Base-by-base conservation (phyloP, 2,888 invertebrate genomes). In the Stenoptilia bipunctidactyla region DNA sequence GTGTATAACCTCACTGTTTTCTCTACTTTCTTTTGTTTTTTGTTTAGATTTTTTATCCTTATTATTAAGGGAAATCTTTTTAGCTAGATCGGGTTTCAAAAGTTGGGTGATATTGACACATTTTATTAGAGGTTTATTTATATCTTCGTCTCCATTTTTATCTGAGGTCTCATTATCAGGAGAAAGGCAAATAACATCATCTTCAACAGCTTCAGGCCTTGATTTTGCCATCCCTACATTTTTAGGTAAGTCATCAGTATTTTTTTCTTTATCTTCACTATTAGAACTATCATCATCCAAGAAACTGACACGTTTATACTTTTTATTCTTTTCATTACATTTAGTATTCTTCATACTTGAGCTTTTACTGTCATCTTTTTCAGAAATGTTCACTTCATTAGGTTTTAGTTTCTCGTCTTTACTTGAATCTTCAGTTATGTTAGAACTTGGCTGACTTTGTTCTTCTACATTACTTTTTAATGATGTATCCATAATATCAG, bases 31-130 rank as follows among this genome's bases (percentile, higher is more conserved):
- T 34, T 34, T 34, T 13, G 13, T 4, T 3, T 3, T 13, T 40
- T 41, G 39, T 43, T 40, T 40, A 42, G 40, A 40, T 50, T 40
- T 27, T 40, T 41, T 15, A 36, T 6, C 36, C 34, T 15, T 40
- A 35, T 15, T 27, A 6, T 9, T 20, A 12, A 10, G 15, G 9
- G 13, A 15, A n/a, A 38, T 44, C 42, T 46, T 44, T 25, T 50
- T 10, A 40, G 56, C 13, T n/a, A 61, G 20, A 48, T 70, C 58
- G 34, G 73, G 68, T 53, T 70, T 77, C 1, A 80, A 54, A 48
- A 83, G 55, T 52, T 75, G 77, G 36, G 45, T 66, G 15, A 82
- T 55, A 51, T 62, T 75, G 8, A 83, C 73, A 71, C 79, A 79
- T 55, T 80, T 79, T 37, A 83, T 67, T 1, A 69, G 20, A 5